Evolutionary conservation across 1,140 invertebrate genomes (phyloP).

Genomic region (Lasaia peninsularis): DNA sequence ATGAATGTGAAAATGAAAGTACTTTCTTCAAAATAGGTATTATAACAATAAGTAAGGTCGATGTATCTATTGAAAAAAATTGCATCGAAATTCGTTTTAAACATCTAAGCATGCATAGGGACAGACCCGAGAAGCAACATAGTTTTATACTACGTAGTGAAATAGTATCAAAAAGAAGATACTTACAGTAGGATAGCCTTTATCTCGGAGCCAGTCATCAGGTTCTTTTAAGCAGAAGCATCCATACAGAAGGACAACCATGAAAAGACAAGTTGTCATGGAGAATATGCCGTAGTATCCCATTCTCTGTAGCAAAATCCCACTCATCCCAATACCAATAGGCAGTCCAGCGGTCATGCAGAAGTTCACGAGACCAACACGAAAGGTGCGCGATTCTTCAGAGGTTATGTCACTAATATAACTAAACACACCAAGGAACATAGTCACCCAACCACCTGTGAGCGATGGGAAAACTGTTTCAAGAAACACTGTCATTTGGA

Average conservation of each 20-base stretch:
- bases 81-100: too few species aligned
- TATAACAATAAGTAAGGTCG: too few species aligned
- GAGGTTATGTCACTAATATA: conserved; percentile 92
- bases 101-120: too few species aligned
- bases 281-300: conserved; percentile 89
- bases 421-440: conserved; percentile 94
- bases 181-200: conserved; percentile 55
- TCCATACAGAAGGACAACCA: conserved; percentile 84
- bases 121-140: too few species aligned
- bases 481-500: conserved; percentile 84
- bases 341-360: conserved; percentile 88
- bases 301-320: conserved; percentile 81
- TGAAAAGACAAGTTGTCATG: conserved; percentile 83
- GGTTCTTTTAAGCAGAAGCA: conserved; percentile 80
- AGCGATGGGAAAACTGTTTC: conserved; percentile 84
- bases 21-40: too few species aligned
- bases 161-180: neutral
- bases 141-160: too few species aligned
- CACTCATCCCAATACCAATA: conserved; percentile 86
- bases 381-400: conserved; percentile 85
- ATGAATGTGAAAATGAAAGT: too few species aligned
- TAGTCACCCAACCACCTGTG: conserved; percentile 90
- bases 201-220: conserved; percentile 55
- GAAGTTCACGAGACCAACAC: conserved; percentile 90
- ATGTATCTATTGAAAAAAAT: too few species aligned